These are phyloP conservation scores for Caenorhabditis afra DNA, from an alignment of 2,888 invertebrate species.

Conservation along the genomic window DNA sequence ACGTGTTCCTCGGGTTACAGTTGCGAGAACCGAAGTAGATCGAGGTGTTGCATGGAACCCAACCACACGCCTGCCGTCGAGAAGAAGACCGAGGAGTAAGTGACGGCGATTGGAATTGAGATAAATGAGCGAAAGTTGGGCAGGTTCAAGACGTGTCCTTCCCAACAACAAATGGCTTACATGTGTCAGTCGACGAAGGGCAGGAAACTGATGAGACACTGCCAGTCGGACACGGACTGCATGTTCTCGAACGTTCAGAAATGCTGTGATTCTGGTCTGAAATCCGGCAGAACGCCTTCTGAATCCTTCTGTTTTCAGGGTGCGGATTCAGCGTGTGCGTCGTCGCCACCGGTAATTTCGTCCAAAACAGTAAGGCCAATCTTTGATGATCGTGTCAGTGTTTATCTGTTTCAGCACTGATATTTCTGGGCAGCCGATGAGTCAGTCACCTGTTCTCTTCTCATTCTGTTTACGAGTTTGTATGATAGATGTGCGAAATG, in stretches of 20 bases:
- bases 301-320: constrained; percentile 16
- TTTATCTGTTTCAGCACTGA: constrained; percentile 31
- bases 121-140: constrained; percentile 8
- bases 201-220: constrained; percentile 24
- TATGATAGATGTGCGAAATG: constrained; percentile 22
- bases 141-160: constrained; percentile 48
- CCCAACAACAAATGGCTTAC: constrained; percentile 37
- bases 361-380: constrained; percentile 26
- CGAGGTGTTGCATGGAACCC: constrained; percentile 51
- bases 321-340: constrained; percentile 55
- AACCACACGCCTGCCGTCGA: constrained; percentile 34
- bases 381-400: not conserved
- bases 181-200: constrained; percentile 39
- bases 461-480: constrained; percentile 12
- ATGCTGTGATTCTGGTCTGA: constrained; percentile 45
- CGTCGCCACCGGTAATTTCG: constrained; percentile 31
- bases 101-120: constrained; percentile 7
- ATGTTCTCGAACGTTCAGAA: constrained; percentile 46
- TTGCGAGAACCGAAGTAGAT: constrained; percentile 45
- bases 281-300: not conserved
- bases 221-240: constrained; percentile 36
- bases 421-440: constrained; percentile 34
- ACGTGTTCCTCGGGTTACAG: constrained; percentile 53
- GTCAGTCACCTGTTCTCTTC: not conserved
- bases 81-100: constrained; percentile 33